Evolutionary conservation across 1,140 invertebrate species (phyloP).

Genomic region (Polypedilum pembai): DNA sequence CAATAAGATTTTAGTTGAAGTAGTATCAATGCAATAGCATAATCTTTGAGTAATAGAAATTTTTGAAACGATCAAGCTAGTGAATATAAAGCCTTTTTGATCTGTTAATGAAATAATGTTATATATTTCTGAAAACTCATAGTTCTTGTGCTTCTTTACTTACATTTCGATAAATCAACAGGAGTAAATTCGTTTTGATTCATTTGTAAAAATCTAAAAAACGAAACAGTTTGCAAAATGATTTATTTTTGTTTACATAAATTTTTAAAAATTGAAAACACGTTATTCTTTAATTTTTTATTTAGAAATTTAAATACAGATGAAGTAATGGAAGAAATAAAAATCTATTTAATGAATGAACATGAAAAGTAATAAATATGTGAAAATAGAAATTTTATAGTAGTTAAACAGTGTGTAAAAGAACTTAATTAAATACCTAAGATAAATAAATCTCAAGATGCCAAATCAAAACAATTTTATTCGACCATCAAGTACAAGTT

Average conservation of each 20-base stretch:
- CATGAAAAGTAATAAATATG: not conserved
- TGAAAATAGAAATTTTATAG: not conserved
- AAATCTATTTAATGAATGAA: too few relatives aligned
- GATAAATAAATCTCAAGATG: slow-evolving; percentile 12
- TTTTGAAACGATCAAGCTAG: not conserved
- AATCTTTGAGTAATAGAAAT: not conserved
- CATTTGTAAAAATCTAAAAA: too few relatives aligned
- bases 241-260: too few relatives aligned
- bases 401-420: not conserved
- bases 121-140: not conserved
- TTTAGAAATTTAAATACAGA: too few relatives aligned
- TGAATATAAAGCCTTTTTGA: not conserved
- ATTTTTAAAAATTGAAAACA: too few relatives aligned
- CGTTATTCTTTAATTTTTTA: too few relatives aligned
- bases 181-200: not conserved
- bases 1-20: not conserved
- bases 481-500: slow-evolving; percentile 9
- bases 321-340: too few relatives aligned
- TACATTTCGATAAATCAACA: not conserved
- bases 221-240: too few relatives aligned
- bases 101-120: not conserved
- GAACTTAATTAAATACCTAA: not conserved
- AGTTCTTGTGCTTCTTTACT: not conserved
- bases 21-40: not conserved
- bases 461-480: slow-evolving; percentile 23